Evolutionary conservation across 53 echinoderm and acorn worm species (phyloP), one percentile per base, ranked within the genome.

Genomic region (Paracentrotus lividus): DNA sequence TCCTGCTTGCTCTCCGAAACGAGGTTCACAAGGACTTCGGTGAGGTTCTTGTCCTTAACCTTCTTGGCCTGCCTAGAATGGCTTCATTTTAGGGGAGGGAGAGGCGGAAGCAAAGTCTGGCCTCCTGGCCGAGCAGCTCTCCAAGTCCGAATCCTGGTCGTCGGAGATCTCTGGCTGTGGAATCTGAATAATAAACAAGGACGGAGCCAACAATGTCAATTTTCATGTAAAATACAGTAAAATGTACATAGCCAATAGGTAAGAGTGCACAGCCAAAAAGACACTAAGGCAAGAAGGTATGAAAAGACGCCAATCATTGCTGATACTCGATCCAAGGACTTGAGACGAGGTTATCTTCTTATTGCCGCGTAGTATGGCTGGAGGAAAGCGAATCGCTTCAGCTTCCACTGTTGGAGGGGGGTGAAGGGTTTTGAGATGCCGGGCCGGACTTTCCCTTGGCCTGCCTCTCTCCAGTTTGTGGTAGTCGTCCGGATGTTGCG

Each of bases 181-280:
- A 86, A 86, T 52, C 51, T 86, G 86, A 86, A 86, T 26, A 24
- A 86, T 52, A 86, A 86, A 36, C 86, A 86, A 86, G 52, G 54
- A 86, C 86, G 26, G 54, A 55, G 24, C 54, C 54, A 86, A 86
- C 49, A 86, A 51, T 86, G 54, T 53, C 2, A 86, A n/a, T 86
- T 8, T 53, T 4, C 86, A 53, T 52, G 26, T 86, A 8, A 86
- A 88, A 88, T 88, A 88, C 36, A 88, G 58, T 60, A 88, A 88
- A 88, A 57, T 86, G 24, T 86, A 34, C 88, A 88, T 38, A 36
- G 52, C 49, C 51, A 85, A 49, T n/a, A n/a, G n/a, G n/a, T n/a
- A n/a, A n/a, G n/a, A n/a, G n/a, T n/a, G n/a, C n/a, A n/a, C n/a
- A n/a, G n/a, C n/a, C n/a, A n/a, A n/a, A n/a, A n/a, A n/a, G n/a